A percentile compares a stretch with the other conserved stretches of the same genome.
These are phyloP conservation scores for Drosophila eohydei DNA, from an alignment of 2,888 invertebrate species.

Conservation along the genomic window DNA sequence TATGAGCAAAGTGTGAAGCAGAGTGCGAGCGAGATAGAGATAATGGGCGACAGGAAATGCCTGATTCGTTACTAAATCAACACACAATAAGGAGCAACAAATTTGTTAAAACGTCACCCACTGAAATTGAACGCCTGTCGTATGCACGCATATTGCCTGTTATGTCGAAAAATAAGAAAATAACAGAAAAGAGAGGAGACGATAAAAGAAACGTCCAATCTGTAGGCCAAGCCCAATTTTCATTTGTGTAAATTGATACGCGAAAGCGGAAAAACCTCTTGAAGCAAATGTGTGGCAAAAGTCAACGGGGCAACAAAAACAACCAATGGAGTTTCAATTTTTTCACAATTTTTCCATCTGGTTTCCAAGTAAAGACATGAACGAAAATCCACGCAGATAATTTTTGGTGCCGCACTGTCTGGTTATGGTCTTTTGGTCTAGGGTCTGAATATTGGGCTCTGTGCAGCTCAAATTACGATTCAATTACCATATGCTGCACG, in stretches of 20 bases:
- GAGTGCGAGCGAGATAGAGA: neutral
- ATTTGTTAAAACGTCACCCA: constrained; percentile 55
- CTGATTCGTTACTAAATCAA: constrained; percentile 53
- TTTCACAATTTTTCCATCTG: constrained; percentile 69
- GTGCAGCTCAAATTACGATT: constrained; percentile 44
- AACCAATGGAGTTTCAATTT: constrained; percentile 21
- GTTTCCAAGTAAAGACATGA: constrained; percentile 67
- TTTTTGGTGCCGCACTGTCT: constrained; percentile 74
- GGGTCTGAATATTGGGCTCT: constrained; percentile 4
- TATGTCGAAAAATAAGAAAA: constrained; percentile 21
- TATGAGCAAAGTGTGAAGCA: neutral
- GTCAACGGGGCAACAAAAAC: constrained; percentile 42
- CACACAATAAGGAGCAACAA: constrained; percentile 38
- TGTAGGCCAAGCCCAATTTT: constrained; percentile 20
- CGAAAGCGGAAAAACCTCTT: constrained; percentile 77
- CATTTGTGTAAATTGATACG: constrained; percentile 69
- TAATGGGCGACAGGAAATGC: constrained; percentile 62
- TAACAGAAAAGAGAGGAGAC: neutral
- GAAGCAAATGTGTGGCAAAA: constrained; percentile 56
- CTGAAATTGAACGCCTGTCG: constrained; percentile 67
- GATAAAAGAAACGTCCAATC: constrained; percentile 7
- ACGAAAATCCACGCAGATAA: constrained; percentile 32
- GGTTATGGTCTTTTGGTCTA: constrained; percentile 31
- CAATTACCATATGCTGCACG: constrained; percentile 29
- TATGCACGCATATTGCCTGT: constrained; percentile 47